Base-by-base conservation (phyloP, 2,113 vertebrate species). In the Pavo muticus region DNA sequence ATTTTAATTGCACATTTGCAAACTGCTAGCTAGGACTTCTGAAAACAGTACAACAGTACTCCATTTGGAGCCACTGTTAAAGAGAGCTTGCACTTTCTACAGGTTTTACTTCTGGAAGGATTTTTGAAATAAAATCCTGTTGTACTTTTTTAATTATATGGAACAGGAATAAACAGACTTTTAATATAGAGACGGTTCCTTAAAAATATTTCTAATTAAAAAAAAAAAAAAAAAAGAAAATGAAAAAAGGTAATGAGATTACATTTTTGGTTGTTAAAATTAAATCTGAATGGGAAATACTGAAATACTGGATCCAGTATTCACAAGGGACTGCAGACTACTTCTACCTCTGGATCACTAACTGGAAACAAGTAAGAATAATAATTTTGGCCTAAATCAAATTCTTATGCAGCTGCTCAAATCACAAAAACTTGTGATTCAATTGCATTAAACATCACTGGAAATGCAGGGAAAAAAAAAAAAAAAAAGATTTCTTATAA, bases 1-100 rank as follows among this genome's bases (percentile, higher is more conserved):
- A 97, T 98, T 98, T 97, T 98, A 98, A 98, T 96, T 97, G 95
- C 96, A 97, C 92, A 95, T 98, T 97, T 97, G 87, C 94, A 98
- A 97, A 98, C 91, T 97, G 92, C 75, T 97, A 94, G 48, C 85
- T 97, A 72, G 56, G 67, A 95, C 94, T 97, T 91, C 79, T 95
- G 54, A 59, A 94, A 97, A 97, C 54, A 57, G 54, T 32, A 18
- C 30, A 94, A 96, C 32, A 76, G 16, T 15, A 85, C 75, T 97
- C 69, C 70, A 94, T 96, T 96, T 94, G 90, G 60, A 69, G 17
- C 1, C 45, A 90, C 45, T 79, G 39, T 25, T 52, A 44, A 84
- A 91, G 32, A 94, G 47, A 75, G 6, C 88, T 75, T 93, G 2
- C 10, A 37, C 8, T 94, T 47, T 71, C 23, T 92, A 5, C 4